These are phyloP conservation scores for Pangasius larnaudii DNA, from an alignment of 2,797 vertebrate genomes.

Conservation along the genomic window DNA sequence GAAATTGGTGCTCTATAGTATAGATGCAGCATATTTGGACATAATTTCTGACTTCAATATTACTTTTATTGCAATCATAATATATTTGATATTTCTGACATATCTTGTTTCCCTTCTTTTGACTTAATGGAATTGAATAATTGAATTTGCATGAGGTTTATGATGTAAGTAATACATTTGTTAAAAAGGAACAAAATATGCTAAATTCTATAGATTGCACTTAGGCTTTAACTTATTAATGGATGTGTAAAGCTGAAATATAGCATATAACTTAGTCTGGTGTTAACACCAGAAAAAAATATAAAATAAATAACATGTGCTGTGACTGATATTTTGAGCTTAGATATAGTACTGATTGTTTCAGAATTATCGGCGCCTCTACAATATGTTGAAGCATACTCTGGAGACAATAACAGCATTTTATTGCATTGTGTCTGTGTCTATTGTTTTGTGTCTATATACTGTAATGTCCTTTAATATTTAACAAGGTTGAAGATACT, in stretches of 20 bases:
- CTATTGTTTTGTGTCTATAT: neutral
- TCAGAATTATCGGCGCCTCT: neutral
- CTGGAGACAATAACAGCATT: neutral
- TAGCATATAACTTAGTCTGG: neutral
- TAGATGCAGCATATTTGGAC: neutral
- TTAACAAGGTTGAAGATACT: neutral
- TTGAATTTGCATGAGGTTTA: constrained; percentile 26
- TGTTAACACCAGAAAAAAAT: neutral
- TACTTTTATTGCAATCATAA: neutral
- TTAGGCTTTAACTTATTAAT: constrained; percentile 70
- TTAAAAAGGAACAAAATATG: neutral
- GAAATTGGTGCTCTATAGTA: neutral
- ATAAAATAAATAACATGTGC: neutral
- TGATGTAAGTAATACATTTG: constrained; percentile 19
- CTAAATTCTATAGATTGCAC: constrained; percentile 39
- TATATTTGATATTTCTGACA: neutral
- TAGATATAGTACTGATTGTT: neutral
- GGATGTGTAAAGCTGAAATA: neutral
- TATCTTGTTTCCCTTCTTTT: neutral
- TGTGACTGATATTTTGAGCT: neutral
- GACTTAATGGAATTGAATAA: neutral
- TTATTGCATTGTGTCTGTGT: neutral
- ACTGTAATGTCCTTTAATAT: neutral
- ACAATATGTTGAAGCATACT: neutral
- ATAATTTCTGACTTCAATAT: neutral